A percentile compares a stretch with the other conserved stretches of the same genome.
These are phyloP conservation scores for Podotricha telesiphe DNA, from an alignment of 2,888 invertebrate species.

Conservation along the genomic window DNA sequence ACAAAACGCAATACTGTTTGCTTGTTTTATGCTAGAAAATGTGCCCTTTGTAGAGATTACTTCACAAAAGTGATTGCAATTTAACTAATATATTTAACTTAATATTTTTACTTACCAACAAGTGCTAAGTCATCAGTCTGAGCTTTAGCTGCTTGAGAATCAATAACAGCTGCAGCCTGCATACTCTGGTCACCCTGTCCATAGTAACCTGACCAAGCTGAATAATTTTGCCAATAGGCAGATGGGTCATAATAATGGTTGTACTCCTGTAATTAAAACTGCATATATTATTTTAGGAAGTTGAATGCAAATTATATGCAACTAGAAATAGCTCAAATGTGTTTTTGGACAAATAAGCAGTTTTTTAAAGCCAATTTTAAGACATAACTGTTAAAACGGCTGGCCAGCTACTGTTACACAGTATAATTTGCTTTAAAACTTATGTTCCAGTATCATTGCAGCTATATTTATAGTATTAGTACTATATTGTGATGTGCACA, in stretches of 20 bases:
- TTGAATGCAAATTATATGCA: neutral
- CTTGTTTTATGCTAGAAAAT: too few species aligned
- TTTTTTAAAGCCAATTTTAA: neutral
- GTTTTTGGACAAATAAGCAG: neutral
- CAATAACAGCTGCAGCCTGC: slow-evolving; percentile 55
- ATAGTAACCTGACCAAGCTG: slow-evolving; percentile 90
- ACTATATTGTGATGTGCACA: neutral
- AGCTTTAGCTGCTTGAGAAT: slow-evolving; percentile 63
- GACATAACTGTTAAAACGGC: neutral
- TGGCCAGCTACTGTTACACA: neutral
- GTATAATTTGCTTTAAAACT: neutral
- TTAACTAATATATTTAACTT: neutral
- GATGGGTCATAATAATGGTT: slow-evolving; percentile 92
- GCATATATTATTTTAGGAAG: slow-evolving; percentile 49
- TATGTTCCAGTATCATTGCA: neutral
- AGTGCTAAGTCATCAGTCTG: slow-evolving; percentile 88
- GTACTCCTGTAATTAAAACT: slow-evolving; percentile 83
- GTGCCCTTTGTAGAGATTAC: too few species aligned
- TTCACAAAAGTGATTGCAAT: too few species aligned
- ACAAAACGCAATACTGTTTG: too few species aligned
- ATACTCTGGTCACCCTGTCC: slow-evolving; percentile 86
- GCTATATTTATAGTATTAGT: slow-evolving; percentile 14
- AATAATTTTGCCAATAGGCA: slow-evolving; percentile 94
- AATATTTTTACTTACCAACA: slow-evolving; percentile 82
- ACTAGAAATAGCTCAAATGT: neutral